Base-by-base conservation (phyloP, 2,888 invertebrate genomes). In the Rhingia campestris region DNA sequence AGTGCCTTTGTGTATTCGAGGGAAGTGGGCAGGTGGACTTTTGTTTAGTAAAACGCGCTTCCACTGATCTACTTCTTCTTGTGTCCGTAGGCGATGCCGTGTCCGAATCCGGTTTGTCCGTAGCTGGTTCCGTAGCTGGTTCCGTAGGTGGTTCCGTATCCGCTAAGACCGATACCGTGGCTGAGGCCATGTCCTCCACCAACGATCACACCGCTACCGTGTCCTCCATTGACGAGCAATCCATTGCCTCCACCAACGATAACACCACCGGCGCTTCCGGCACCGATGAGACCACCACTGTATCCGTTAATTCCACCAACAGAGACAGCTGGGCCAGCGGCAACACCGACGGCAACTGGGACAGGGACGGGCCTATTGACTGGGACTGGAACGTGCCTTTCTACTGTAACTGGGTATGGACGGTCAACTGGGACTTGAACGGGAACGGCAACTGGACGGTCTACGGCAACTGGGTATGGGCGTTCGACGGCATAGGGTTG, bases 401-500 rank as follows among this genome's bases (percentile, higher is more conserved):
- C 92, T 47, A 94, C 91, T 80, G 93, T 93, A 0, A 95, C 94
- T 41, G 95, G 94, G 51, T 94, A 93, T 6, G 95, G 95, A 87
- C 93, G 91, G 88, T 95, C 95, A 6, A 95, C 93, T 58, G 92
- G 94, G 1, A 95, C 95, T 87, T 94, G 93, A 10, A 93, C 89
- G 92, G 93, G 94, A 89, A 94, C 94, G 3, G 94, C 94, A 84
- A 94, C 92, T 92, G 93, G 92, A 37, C 93, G 91, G 88, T 93
- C 93, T 12, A 92, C 92, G 63, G 88, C 92, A 9, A 93, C 93
- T 53, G 93, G 93, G 47, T 93, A 92, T 56, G 89, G 92, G 51
- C 94, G 93, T 86, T 94, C 93, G 0, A 95, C 95, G 76, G 95
- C 95, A 88, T 94, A 94, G 85, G 94, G 95, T 91, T 93, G 93